Base-by-base conservation (phyloP, 37 sponge, comb jelly and placozoan species). In the Tethya wilhelma region DNA sequence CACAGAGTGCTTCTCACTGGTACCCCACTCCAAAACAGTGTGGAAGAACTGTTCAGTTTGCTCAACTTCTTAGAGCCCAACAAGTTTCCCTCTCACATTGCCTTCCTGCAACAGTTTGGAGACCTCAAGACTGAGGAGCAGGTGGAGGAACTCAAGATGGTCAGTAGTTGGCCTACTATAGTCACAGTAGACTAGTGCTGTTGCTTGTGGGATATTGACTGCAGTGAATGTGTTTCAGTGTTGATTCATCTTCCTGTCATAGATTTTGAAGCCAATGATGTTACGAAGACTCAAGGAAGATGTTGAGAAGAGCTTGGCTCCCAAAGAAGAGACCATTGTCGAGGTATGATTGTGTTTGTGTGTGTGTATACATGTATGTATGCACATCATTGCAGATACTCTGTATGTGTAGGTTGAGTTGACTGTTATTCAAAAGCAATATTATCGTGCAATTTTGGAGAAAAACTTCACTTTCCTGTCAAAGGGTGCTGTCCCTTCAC, bases 231-330 rank as follows among this genome's bases (percentile, higher is more conserved):
- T 43, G 36, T 28, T 29, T 38, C 70, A 37, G 20, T 19, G 19
- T 30, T 29, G 31, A 28, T 37, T 26, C 5, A 19, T 56, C 7
- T 64, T 14, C 38, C 34, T 31, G 0, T 12, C 14, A 22, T 49
- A 95, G 96, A 80, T 95, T 23, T 69, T 97, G 60, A 92, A 88
- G 46, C 97, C 97, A 26, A 97, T 97, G 97, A 95, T 97, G 96
- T 49, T 97, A 59, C 69, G 97, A 49, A n/a, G 96, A 44, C 49
- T 95, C 38, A 95, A 95, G 70, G 93, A 95, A 49, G 96, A 95
- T 60, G 96, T 95, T 3, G 96, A 95, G 78, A 92, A 92, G 87
- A 86, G 80, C 39, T 25, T 95, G 38, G 96, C 96, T 2, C 86
- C 96, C 12, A 95, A 95, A 59, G 96, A 95, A 55, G 96, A 95